A percentile compares a stretch with the other conserved stretches of the same genome.
Evolutionary conservation across 2,797 vertebrate species (phyloP).

Genomic region (Chiloscyllium punctatum): DNA sequence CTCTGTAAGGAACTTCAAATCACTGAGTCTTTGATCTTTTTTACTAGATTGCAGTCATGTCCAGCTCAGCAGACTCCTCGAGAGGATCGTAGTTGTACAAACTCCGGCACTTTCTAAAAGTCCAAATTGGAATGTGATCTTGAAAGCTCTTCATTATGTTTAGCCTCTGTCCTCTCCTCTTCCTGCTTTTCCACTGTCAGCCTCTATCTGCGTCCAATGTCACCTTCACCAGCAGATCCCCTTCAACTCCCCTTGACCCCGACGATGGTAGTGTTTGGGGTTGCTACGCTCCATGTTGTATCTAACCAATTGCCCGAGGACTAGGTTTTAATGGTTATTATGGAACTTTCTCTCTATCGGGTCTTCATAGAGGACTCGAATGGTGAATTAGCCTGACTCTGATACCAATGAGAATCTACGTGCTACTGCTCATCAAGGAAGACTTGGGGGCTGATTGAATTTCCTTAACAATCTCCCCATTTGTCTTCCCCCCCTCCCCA

Average conservation of each 20-base stretch:
- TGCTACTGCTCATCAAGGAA: not conserved
- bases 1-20: not conserved
- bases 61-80: not conserved
- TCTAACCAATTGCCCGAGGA: too few relatives aligned
- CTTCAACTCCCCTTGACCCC: too few relatives aligned
- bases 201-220: not conserved
- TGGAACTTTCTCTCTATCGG: not conserved
- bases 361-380: not conserved
- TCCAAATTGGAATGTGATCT: not conserved
- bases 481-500: too few relatives aligned
- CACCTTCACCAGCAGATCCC: not conserved
- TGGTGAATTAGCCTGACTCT: not conserved
- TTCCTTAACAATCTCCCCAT: not conserved
- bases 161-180: not conserved
- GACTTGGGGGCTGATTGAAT: not conserved
- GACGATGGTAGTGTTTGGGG: too few relatives aligned
- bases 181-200: not conserved
- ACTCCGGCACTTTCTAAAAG: not conserved
- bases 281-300: too few relatives aligned
- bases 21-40: not conserved
- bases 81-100: not conserved
- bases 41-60: not conserved
- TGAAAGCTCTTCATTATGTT: not conserved
- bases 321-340: not conserved
- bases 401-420: not conserved